Percentiles rank a stretch among this genome's conserved stretches.
Evolutionary conservation across 1,140 invertebrate genomes (phyloP).

Genomic region (Daktulosphaira vitifoliae): DNA sequence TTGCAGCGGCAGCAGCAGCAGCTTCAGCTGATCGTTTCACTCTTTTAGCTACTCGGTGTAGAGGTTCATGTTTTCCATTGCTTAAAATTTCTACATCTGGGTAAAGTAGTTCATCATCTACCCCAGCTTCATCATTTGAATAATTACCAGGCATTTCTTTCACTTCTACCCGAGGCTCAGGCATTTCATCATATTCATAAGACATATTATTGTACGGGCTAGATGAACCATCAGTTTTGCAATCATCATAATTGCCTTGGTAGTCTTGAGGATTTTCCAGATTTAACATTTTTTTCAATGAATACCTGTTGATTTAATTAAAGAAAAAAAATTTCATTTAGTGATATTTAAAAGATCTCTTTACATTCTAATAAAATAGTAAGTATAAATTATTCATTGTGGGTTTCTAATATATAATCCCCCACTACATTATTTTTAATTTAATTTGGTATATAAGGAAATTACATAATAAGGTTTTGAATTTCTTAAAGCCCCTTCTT

Average conservation of each 20-base stretch:
- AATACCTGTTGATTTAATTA: constrained; percentile 15
- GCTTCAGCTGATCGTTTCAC: constrained; percentile 18
- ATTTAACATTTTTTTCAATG: constrained; percentile 21
- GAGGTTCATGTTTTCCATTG: constrained; percentile 20
- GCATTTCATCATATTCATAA: constrained; percentile 21
- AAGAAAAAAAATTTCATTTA: too few relatives aligned
- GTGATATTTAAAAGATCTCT: too few relatives aligned
- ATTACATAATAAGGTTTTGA: too few relatives aligned
- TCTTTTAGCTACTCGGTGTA: constrained; percentile 5
- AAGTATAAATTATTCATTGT: too few relatives aligned
- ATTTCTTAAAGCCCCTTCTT: too few relatives aligned
- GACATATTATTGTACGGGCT: constrained; percentile 19
- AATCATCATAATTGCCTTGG: background rate
- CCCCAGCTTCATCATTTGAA: constrained; percentile 13
- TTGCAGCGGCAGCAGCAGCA: constrained; percentile 6
- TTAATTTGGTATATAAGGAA: too few relatives aligned
- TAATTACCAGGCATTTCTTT: constrained; percentile 23
- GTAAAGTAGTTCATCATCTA: constrained; percentile 20
- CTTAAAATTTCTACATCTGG: constrained; percentile 23
- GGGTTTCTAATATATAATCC: too few relatives aligned
- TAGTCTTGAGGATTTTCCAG: constrained; percentile 21
- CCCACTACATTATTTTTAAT: too few relatives aligned
- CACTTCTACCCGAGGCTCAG: constrained; percentile 8
- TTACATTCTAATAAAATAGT: too few relatives aligned
- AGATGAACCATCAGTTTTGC: constrained; percentile 4